Evolutionary conservation across 1,140 invertebrate species (phyloP), one percentile per base, ranked within the genome.

Genomic region (Heliconius eleuchia): DNA sequence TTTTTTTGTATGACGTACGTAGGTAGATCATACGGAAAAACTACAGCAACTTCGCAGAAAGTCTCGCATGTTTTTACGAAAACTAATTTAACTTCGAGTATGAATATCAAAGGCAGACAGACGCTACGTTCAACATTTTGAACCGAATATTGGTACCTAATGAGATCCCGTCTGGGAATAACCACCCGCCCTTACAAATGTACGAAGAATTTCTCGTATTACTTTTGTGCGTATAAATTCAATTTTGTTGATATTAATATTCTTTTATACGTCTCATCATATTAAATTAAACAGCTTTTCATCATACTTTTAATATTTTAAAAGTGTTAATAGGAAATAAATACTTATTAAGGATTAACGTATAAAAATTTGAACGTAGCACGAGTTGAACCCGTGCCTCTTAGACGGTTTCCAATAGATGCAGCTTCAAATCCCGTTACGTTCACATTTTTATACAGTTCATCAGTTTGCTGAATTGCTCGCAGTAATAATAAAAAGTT

Each of bases 91-190:
- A 66, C 60, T 66, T 27, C 11, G 23, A 27, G 60, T 66, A 66
- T 66, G 13, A 66, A 66, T 30, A 66, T 66, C 23, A 30, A 66
- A 66, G 23, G 27, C 60, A n/a, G 23, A 30, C 60, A n/a, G 23
- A 30, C 60, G 23, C 23, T 30, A 30, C 60, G 11, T 30, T 27
- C 60, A 66, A 30, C 23, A 66, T 66, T 66, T 66, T 66, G 23
- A 66, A 66, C 60, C 60, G 60, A 13, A 66, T 66, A 66, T 66
- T 66, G 60, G 60, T 27, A 66, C 60, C 60, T 66, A 66, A 66
- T 66, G 60, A 66, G 23, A 66, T 66, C 60, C 42, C 60, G 23
- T 66, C 60, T 66, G 60, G 60, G 60, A 66, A 66, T 30, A 66
- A 66, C 50, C 16, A 16, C 42, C 19, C n/a, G 57, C n/a, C 57